phyloP scores from a whole-genome alignment of 2,113 vertebrate species.

The Mormyrus lacerda region DNA sequence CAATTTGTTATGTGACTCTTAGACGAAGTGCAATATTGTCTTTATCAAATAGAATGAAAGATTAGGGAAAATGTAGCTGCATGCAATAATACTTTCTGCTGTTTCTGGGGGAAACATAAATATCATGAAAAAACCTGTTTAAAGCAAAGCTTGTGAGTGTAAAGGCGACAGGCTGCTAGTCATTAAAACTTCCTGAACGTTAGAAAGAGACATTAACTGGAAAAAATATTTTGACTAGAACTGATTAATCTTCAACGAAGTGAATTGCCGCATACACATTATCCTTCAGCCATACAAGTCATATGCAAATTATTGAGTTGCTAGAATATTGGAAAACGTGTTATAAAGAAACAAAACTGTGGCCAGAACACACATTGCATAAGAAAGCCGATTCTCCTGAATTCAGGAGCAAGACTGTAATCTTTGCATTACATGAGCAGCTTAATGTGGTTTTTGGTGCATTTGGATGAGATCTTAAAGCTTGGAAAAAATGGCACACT shows the following conservation, averaged over 20 bases:
- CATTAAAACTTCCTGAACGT: not conserved
- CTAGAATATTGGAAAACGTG: not conserved
- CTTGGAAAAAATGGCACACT: not conserved
- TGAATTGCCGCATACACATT: not conserved
- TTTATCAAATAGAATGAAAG: constrained; percentile 2
- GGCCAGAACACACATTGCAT: not conserved
- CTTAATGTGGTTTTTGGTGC: not conserved
- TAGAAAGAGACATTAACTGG: not conserved
- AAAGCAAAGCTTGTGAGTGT: not conserved
- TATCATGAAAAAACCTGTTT: not conserved
- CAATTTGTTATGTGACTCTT: not conserved
- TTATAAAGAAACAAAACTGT: not conserved
- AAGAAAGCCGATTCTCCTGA: not conserved
- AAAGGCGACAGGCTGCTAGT: not conserved
- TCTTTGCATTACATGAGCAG: not conserved
- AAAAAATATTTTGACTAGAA: not conserved
- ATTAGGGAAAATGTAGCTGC: constrained; percentile 5
- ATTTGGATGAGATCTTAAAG: not conserved
- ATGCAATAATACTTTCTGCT: not conserved
- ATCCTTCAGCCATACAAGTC: not conserved
- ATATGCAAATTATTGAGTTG: not conserved
- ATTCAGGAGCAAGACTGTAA: not conserved
- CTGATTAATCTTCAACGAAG: not conserved
- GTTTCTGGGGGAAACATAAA: not conserved
- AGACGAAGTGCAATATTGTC: not conserved